Evolutionary conservation across 1,140 invertebrate genomes (phyloP), one percentile per base, ranked within the genome.

Genomic region (Neelides sp.): DNA sequence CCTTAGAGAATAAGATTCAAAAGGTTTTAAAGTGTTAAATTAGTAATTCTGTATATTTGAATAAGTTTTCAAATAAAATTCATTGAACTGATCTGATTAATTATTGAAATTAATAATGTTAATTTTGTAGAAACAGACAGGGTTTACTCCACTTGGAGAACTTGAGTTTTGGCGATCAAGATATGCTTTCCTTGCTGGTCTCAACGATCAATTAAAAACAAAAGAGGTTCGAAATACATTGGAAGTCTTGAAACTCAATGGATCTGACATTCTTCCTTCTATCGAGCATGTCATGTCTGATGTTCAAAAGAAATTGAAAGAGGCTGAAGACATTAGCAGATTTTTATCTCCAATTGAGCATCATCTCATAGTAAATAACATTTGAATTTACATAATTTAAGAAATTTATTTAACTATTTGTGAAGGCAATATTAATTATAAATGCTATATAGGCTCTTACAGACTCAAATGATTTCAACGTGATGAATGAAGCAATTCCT

Each of bases 271-370:
- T 34, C 59, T 70, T 13, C 52, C 61, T 12, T 66, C 67, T 15
- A 79, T 82, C 64, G 65, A 72, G 32, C 64, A 66, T 44, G 70
- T 73, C 32, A 61, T 73, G 52, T 63, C 71, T 0, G 77, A 79
- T 40, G 66, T 90, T 0, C 70, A 78, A 48, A 78, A 79, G 39
- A 71, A 77, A 57, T 84, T 82, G 52, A 72, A 76, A n/a, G 71
- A 85, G 61, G 82, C 87, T 1, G 79, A 80, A 59, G 85, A 92
- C 60, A 92, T 90, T 64, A 74, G 82, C 1, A 79, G 85, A 52
- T 91, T 91, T 67, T 64, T 93, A 8, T 78, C 75, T 0, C 88
- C 86, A 0, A 69, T 91, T 10, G 73, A 81, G 51, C 72, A 84
- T 52, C 79, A 88, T 64, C 82, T 92, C 56, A 82, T 79, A 63